These are phyloP conservation scores for Eueremaeus valkanovi DNA, from an alignment of 2,888 invertebrate genomes.

Conservation along the genomic window DNA sequence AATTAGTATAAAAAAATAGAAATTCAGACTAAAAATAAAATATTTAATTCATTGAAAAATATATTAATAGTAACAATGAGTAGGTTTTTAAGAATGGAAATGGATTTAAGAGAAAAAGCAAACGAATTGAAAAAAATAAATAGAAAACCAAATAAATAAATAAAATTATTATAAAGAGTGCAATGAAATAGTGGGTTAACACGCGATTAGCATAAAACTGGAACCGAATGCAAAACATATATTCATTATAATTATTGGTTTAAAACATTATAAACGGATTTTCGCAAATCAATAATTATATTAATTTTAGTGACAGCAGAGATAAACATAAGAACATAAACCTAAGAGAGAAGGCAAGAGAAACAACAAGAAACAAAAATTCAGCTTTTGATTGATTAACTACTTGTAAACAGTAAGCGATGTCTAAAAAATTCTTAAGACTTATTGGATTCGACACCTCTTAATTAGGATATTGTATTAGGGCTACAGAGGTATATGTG, in stretches of 20 bases:
- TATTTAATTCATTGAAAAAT: neutral
- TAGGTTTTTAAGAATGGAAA: neutral
- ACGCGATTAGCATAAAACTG: constrained; percentile 4
- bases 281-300: constrained; percentile 6
- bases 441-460: neutral
- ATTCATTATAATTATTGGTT: neutral
- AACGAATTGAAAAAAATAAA: neutral
- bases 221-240: neutral
- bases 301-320: constrained; percentile 13
- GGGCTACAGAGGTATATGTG: too few species aligned
- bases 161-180: neutral
- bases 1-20: neutral
- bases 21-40: neutral
- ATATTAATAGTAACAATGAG: constrained; percentile 17
- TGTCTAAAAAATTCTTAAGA: neutral
- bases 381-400: constrained; percentile 11
- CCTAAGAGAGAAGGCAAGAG: neutral
- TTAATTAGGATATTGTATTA: neutral
- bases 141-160: constrained; percentile 5
- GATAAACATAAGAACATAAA: neutral
- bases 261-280: neutral
- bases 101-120: too few species aligned
- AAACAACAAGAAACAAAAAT: neutral
- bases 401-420: neutral
- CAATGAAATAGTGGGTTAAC: constrained; percentile 20